Evolutionary conservation across 2,797 vertebrate species (phyloP), one percentile per base, ranked within the genome.

Genomic region (Syndactyla subalaris): DNA sequence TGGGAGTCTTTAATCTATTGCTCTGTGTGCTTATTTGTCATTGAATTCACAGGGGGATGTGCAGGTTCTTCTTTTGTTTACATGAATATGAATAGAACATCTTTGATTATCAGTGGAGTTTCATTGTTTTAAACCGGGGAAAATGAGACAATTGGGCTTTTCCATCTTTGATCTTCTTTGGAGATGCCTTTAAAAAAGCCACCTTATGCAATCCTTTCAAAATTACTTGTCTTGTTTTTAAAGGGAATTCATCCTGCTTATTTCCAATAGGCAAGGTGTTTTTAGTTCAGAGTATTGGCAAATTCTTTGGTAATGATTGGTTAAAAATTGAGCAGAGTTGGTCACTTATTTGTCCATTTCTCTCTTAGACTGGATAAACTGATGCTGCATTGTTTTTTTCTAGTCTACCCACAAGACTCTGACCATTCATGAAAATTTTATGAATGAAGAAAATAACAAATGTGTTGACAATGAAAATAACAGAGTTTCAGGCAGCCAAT

Each of bases 11-110:
- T 61, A 92, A 73, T 88, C 72, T 51, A 43, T 89, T 92, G 61
- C 54, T 94, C 74, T 87, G 18, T 90, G 67, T 76, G 55, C 57
- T 92, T 76, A 49, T 85, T 96, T 95, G 67, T 85, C 67, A 91
- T 48, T 74, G 74, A 74, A 89, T 92, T 91, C 1, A 7, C 27
- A 30, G 48, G 14, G 45, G 23, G 18, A 46, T 77, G 41, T 77
- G 61, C 57, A 80, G 41, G 61, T 92, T 66, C n/a, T 89, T 92
- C 26, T 76, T 88, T 72, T 14, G 9, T 79, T 82, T 85, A 48
- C 38, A 6, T 36, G 43, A 79, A 36, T 57, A 48, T 61, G 46
- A 82, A 58, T 34, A 24, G 45, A 85, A 59, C 12, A 61, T 71
- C 55, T 58, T 14, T 74, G 88, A 43, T 49, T 58, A 27, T 63